Base-by-base conservation (phyloP, 2,797 vertebrate species). In the Neopelma chrysocephalum region DNA sequence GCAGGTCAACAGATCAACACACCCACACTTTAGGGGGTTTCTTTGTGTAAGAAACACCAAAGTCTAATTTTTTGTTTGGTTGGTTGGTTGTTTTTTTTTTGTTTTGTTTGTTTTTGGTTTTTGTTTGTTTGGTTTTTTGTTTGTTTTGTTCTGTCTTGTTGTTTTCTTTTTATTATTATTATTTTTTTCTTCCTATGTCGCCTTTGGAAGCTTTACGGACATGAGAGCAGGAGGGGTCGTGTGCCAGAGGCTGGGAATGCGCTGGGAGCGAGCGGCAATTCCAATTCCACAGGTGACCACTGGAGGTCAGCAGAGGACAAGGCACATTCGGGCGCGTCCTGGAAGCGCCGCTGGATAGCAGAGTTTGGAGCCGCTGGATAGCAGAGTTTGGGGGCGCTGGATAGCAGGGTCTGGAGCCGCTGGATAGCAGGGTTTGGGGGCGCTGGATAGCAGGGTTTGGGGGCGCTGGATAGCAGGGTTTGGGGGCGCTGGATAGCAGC, bases 301-400 rank as follows among this genome's bases (percentile, higher is more conserved):
- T 3, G 56, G 84, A 26, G 66, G 66, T 7, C 75, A 23, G 26
- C 75, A 43, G 57, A 48, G 50, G 50, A 27, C 50, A 23, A 19
- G 8, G 42, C 11, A 3, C 11, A 3, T 8, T 10, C 5, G 10
- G 22, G 10, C 1, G 1, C 4, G 12, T 5, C 18, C 68, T 1
- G 1, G 1, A 2, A 21, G 10, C 23, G 71, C 5, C 26, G 38
- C 12, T 40, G 38, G 36, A 38, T 13, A 40, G 38, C 38, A 40
- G 38, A 12, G 38, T 40, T 40, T 40, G 38, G 38, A 13, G 12
- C 4, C 11, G 12, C 12, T 40, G 38, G 38, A 40, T 40, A 40
- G 38, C 12, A 10, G 12, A 12, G 38, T 40, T 13, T 40, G 38
- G 38, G 6, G 38, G 6, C 3, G 38, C 38, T 40, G 38, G 12